These are phyloP conservation scores for Chlorodrepanis virens DNA, from an alignment of 2,113 vertebrate genomes.

Conservation along the genomic window DNA sequence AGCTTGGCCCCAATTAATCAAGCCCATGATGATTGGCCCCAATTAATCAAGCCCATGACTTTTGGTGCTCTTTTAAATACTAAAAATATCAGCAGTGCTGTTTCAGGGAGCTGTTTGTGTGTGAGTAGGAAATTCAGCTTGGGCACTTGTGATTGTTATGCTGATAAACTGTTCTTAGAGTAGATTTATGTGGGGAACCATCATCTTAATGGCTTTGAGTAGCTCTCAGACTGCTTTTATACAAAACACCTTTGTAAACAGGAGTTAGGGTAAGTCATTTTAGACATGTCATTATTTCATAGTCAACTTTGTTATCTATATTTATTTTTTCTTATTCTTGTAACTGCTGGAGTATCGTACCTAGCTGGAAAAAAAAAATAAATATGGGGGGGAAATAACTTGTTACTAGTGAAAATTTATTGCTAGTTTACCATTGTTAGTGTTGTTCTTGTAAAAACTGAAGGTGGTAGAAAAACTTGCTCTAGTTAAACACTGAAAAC, in stretches of 20 bases:
- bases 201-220: not conserved
- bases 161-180: not conserved
- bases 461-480: not conserved
- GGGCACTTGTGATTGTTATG: not conserved
- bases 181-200: not conserved
- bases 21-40: not conserved
- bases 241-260: not conserved
- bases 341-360: not conserved
- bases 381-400: rapidly evolving
- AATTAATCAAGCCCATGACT: not conserved
- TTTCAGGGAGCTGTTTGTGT: not conserved
- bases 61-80: not conserved
- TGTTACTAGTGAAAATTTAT: not conserved
- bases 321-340: not conserved
- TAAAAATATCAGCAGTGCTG: not conserved
- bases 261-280: not conserved
- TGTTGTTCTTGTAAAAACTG: rapidly evolving
- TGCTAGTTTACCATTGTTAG: not conserved
- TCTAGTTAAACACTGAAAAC: not conserved
- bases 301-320: not conserved
- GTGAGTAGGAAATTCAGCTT: not conserved
- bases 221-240: not conserved
- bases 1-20: not conserved
- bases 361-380: not conserved
- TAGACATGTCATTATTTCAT: not conserved